Conservation (phyloP, 2,797 vertebrate genomes). For the Leptatherina wallacei region DNA sequence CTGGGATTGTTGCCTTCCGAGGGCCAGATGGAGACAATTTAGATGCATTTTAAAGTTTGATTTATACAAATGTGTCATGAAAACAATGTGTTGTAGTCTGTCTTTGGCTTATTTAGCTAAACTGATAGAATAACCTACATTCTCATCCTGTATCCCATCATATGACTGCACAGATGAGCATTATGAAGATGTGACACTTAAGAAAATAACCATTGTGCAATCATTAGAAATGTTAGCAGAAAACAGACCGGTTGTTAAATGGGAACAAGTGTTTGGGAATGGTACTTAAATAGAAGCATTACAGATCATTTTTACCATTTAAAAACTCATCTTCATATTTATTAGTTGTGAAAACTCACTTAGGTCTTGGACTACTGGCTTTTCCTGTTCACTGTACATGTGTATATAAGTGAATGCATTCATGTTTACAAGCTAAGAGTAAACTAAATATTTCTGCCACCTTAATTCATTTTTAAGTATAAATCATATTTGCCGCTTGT, state of each 20-base stretch:
- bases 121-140: conserved; percentile 10
- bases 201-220: background rate
- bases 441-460: conserved; percentile 59
- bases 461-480: conserved; percentile 61
- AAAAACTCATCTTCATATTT: conserved; percentile 12
- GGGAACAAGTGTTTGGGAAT: conserved; percentile 16
- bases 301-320: conserved; percentile 9
- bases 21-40: conserved; percentile 10
- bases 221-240: conserved; percentile 7
- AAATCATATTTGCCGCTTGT: conserved; percentile 47
- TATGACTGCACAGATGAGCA: background rate
- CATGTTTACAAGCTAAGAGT: conserved; percentile 67
- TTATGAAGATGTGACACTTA: conserved; percentile 5
- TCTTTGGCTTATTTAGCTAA: conserved; percentile 21
- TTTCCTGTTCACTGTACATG: conserved; percentile 65
- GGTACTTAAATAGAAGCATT: conserved; percentile 4
- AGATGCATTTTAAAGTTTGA: conserved; percentile 26
- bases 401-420: conserved; percentile 69
- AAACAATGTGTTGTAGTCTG: conserved; percentile 11
- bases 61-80: conserved; percentile 21
- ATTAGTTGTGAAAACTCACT: conserved; percentile 33
- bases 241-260: conserved; percentile 5
- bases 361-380: conserved; percentile 67
- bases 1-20: conserved; percentile 30
- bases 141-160: background rate